A percentile compares a stretch with the other conserved stretches of the same genome.
phyloP scores from a whole-genome alignment of 2,797 vertebrate genomes.

The Geotrypetes seraphini region DNA sequence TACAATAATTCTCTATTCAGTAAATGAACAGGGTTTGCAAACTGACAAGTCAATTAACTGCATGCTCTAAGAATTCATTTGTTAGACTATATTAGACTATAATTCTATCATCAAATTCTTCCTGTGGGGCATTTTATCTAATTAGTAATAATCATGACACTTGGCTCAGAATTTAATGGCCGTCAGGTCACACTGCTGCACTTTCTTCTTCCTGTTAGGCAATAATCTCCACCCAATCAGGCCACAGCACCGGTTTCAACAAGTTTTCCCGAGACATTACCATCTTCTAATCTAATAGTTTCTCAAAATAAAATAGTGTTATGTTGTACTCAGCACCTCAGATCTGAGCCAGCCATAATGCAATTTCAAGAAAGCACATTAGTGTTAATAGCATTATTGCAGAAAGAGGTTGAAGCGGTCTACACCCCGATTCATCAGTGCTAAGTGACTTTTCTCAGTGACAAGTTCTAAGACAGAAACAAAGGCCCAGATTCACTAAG shows the following conservation, averaged over 20 bases:
- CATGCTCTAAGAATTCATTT: constrained; percentile 33
- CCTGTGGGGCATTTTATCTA: constrained; percentile 20
- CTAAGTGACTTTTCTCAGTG: no score
- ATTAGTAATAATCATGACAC: constrained; percentile 17
- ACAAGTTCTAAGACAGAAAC: no score
- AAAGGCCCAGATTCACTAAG: no score
- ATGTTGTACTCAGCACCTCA: no score
- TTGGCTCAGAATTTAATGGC: constrained; percentile 18
- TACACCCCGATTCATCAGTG: no score
- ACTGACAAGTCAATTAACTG: constrained; percentile 47
- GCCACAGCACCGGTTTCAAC: constrained; percentile 4
- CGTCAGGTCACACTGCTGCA: constrained; percentile 12
- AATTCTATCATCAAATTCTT: constrained; percentile 33
- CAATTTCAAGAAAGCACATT: no score
- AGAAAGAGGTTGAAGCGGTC: no score
- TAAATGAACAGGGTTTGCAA: constrained; percentile 27
- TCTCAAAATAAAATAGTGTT: no score
- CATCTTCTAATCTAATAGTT: no score
- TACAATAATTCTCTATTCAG: constrained; percentile 28
- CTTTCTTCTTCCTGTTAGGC: constrained; percentile 15
- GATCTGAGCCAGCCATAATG: no score
- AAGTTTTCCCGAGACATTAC: no score
- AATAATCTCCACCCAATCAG: not conserved
- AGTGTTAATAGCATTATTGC: no score
- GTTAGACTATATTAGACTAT: constrained; percentile 32